Conservation (phyloP, 1,140 invertebrate species). For the Dysdera silvatica region DNA sequence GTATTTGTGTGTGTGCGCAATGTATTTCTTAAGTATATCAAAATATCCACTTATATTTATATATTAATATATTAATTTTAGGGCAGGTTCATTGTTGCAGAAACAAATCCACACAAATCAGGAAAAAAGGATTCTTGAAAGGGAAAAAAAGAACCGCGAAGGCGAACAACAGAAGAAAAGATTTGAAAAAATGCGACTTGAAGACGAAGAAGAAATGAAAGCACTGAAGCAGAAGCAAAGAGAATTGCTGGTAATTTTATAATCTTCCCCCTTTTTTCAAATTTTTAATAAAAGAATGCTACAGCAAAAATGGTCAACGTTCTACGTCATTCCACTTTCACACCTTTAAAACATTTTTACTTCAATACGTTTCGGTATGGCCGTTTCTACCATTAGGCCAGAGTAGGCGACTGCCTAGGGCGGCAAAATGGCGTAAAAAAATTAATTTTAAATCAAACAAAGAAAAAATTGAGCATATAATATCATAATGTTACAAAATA, state of each 20-base stretch:
- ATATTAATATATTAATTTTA: neutral
- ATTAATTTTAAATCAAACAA: too few relatives aligned
- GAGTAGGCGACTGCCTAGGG: too few relatives aligned
- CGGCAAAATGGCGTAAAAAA: too few relatives aligned
- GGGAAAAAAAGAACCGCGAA: constrained; percentile 21
- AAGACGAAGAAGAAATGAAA: constrained; percentile 18
- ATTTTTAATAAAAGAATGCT: neutral
- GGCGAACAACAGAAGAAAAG: constrained; percentile 8
- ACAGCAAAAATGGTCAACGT: too few relatives aligned
- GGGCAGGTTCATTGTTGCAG: constrained; percentile 5
- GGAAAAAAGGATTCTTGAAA: constrained; percentile 5
- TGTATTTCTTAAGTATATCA: neutral
- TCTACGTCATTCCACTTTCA: too few relatives aligned
- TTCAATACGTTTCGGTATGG: too few relatives aligned
- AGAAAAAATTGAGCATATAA: too few relatives aligned
- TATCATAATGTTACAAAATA: too few relatives aligned
- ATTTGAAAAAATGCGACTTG: constrained; percentile 13
- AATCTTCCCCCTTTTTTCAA: neutral
- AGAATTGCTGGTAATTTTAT: constrained; percentile 8
- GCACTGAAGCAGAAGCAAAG: neutral
- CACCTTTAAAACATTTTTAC: too few relatives aligned
- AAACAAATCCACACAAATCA: constrained; percentile 20
- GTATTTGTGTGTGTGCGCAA: too few relatives aligned
- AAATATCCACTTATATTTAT: neutral
- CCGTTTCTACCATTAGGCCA: too few relatives aligned